phyloP scores from a whole-genome alignment of 2,797 vertebrate genomes.

The Pangasius larnaudii region DNA sequence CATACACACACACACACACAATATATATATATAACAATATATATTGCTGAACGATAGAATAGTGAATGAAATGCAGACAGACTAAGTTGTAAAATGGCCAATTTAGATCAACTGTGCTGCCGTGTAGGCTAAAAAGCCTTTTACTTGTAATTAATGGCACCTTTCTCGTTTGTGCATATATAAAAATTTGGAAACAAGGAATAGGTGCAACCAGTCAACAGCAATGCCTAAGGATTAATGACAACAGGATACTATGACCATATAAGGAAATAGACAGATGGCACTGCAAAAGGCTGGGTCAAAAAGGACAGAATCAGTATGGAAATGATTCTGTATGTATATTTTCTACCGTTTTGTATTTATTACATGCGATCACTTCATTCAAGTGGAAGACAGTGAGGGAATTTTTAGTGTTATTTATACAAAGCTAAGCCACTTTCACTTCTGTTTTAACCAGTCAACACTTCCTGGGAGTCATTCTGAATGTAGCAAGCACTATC shows the following conservation, averaged over 20 bases:
- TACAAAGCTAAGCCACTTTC: conserved; percentile 52
- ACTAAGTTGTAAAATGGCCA: neutral
- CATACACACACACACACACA: too few species aligned
- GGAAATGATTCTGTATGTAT: neutral
- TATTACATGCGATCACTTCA: neutral
- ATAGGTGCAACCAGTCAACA: neutral
- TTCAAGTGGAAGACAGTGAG: neutral
- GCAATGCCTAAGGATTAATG: neutral
- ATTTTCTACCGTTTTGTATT: neutral
- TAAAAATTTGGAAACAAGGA: neutral
- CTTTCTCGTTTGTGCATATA: neutral
- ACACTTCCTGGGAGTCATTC: conserved; percentile 49
- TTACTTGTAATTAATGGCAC: neutral
- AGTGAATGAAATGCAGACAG: neutral
- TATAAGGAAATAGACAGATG: neutral
- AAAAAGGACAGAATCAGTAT: neutral
- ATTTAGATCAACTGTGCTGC: neutral
- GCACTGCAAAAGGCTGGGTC: neutral
- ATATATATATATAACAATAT: too few species aligned
- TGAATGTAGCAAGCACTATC: conserved; percentile 14
- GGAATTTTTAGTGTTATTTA: conserved; percentile 14
- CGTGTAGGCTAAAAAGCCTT: neutral
- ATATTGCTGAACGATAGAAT: neutral
- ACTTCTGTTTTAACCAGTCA: conserved; percentile 56
- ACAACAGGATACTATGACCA: neutral